These are phyloP conservation scores for Corythornis cristatus DNA, from an alignment of 2,113 vertebrate genomes.

Conservation along the genomic window DNA sequence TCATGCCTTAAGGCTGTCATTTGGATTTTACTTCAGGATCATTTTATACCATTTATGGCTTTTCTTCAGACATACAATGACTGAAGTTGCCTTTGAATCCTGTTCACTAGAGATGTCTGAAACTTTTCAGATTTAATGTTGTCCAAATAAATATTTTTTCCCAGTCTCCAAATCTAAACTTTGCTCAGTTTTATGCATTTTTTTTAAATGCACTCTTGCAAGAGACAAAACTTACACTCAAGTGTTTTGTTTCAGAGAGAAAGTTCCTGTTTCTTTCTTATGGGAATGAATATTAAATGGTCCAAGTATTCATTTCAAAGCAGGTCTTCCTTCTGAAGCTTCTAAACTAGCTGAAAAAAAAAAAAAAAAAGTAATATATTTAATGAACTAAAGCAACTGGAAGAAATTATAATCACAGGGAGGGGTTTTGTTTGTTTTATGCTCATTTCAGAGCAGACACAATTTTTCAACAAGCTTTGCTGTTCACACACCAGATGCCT, in stretches of 20 bases:
- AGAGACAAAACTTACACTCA: neutral
- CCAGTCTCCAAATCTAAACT: neutral
- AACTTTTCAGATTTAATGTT: neutral
- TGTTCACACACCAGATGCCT: constrained; percentile 36
- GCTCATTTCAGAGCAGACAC: constrained; percentile 4
- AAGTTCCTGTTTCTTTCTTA: neutral
- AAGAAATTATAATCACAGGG: neutral
- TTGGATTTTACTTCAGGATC: neutral
- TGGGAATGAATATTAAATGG: neutral
- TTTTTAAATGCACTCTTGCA: neutral
- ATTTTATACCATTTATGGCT: neutral
- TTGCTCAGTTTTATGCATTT: neutral
- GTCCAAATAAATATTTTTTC: neutral
- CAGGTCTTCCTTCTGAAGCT: neutral
- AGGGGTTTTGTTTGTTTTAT: constrained; percentile 39
- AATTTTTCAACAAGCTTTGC: constrained; percentile 27
- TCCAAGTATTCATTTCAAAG: constrained; percentile 8
- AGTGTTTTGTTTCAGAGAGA: neutral
- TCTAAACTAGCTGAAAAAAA: neutral
- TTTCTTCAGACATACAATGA: neutral
- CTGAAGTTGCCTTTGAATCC: neutral
- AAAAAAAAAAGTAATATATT: neutral
- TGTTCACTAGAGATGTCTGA: neutral
- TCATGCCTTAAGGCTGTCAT: neutral
- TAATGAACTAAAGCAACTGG: neutral